Base-by-base conservation (phyloP, 2,113 vertebrate genomes). In the Rhinogobius similis region DNA sequence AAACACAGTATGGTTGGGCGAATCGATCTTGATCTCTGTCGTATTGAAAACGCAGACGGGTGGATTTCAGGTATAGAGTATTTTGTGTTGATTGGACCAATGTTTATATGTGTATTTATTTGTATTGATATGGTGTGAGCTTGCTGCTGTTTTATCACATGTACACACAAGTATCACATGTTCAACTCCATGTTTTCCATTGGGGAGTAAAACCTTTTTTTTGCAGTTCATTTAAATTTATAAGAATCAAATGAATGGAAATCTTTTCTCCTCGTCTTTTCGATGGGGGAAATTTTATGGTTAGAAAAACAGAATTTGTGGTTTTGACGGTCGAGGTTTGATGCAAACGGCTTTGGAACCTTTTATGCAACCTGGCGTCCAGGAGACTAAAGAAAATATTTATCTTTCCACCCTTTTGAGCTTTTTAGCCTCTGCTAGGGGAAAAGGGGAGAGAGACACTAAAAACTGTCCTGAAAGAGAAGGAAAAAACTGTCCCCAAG, bases 301-400 rank as follows among this genome's bases (percentile, higher is more conserved):
- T 95, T 96, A 90, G 89, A 92, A 95, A 97, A 97, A 96, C 95
- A 97, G 93, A 94, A 92, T 95, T 94, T 96, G 96, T 93, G 95
- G 95, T 96, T 96, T 93, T 81, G 90, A 92, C 92, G 87, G 93
- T 91, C 93, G 88, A 91, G 94, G 94, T 94, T 95, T 95, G 95
- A 95, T 96, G 95, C 95, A 94, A 93, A 96, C 93, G 92, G 93
- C 94, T 95, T 93, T 95, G 94, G 96, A 97, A 96, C 92, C 94
- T 96, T 96, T 97, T 96, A 97, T 96, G 95, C 94, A 96, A 96
- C 95, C 94, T 91, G 93, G 96, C 96, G 94, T 95, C 95, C 94
- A 95, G 93, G 92, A 95, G 94, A 94, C 95, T 95, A 95, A 96
- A 96, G 93, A 95, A 94, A 98, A 98, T 97, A 97, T 98, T 98